phyloP scores from a whole-genome alignment of 2,888 invertebrate genomes.

The Cryptus armator region DNA sequence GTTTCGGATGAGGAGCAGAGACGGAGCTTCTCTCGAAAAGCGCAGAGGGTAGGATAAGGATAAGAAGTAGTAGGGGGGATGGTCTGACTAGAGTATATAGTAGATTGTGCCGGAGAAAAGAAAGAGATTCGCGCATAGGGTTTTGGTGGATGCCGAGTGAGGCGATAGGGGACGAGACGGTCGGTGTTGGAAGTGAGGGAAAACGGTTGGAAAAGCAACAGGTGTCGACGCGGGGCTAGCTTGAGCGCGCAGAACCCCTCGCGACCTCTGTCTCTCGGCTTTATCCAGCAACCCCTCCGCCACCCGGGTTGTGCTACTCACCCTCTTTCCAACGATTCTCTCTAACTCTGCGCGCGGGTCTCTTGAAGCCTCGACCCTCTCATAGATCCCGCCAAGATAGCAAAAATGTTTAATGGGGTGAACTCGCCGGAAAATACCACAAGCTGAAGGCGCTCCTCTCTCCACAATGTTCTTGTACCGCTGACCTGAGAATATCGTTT shows the following conservation, averaged over 20 bases:
- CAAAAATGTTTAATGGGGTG: slow-evolving; percentile 85
- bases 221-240: slow-evolving; percentile 82
- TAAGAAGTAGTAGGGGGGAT: slow-evolving; percentile 24
- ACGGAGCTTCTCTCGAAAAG: slow-evolving; percentile 38
- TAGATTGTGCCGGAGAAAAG: slow-evolving; percentile 40
- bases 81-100: slow-evolving; percentile 35
- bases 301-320: slow-evolving; percentile 43
- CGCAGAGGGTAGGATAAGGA: slow-evolving; percentile 59
- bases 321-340: slow-evolving; percentile 58
- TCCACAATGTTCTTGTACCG: slow-evolving; percentile 67
- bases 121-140: slow-evolving; percentile 45
- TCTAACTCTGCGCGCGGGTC: slow-evolving; percentile 59
- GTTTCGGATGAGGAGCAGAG: slow-evolving; percentile 40
- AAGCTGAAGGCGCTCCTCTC: slow-evolving; percentile 70
- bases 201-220: slow-evolving; percentile 83
- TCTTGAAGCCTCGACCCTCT: slow-evolving; percentile 71
- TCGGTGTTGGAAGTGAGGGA: slow-evolving; percentile 70
- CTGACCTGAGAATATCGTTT: slow-evolving; percentile 79
- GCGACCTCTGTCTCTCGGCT: slow-evolving; percentile 66
- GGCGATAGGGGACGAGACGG: slow-evolving; percentile 47
- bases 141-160: slow-evolving; percentile 38
- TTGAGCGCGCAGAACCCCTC: slow-evolving; percentile 76
- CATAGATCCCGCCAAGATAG: slow-evolving; percentile 82
- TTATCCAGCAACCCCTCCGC: slow-evolving; percentile 61
- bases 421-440: slow-evolving; percentile 84